phyloP scores from a whole-genome alignment of 2,797 vertebrate species.

The Labeo calbasu region DNA sequence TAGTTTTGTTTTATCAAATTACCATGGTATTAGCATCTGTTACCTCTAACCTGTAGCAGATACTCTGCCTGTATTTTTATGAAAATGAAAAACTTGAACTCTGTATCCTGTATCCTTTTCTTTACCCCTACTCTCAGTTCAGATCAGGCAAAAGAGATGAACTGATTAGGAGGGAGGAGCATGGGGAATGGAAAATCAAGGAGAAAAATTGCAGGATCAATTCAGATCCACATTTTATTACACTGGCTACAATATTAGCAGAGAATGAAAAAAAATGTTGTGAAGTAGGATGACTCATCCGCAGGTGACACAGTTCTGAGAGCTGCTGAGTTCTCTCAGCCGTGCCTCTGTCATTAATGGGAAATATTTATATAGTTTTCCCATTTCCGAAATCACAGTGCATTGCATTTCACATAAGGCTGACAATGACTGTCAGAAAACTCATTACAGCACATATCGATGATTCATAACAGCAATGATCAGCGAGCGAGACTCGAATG shows the following conservation, averaged over 20 bases:
- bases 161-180: background rate
- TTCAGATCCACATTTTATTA: conserved; percentile 52
- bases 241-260: conserved; percentile 42
- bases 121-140: background rate
- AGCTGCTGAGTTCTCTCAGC: conserved; percentile 14
- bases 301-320: conserved; percentile 47
- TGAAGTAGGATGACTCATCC: conserved; percentile 40
- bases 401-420: conserved; percentile 26
- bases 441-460: conserved; percentile 22
- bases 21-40: background rate
- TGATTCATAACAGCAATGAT: conserved; percentile 26
- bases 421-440: conserved; percentile 20
- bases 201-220: conserved; percentile 20
- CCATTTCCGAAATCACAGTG: conserved; percentile 8
- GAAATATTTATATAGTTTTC: conserved; percentile 39
- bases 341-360: conserved; percentile 29
- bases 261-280: conserved; percentile 22
- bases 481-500: conserved; percentile 10
- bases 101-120: background rate
- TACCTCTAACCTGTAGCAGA: background rate
- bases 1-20: background rate
- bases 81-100: background rate
- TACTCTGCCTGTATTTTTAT: background rate
- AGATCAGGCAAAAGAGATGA: background rate
- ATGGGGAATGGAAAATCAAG: conserved; percentile 13